These are phyloP conservation scores for Dinoponera quadriceps DNA, from an alignment of 1,140 invertebrate genomes.

Conservation along the genomic window DNA sequence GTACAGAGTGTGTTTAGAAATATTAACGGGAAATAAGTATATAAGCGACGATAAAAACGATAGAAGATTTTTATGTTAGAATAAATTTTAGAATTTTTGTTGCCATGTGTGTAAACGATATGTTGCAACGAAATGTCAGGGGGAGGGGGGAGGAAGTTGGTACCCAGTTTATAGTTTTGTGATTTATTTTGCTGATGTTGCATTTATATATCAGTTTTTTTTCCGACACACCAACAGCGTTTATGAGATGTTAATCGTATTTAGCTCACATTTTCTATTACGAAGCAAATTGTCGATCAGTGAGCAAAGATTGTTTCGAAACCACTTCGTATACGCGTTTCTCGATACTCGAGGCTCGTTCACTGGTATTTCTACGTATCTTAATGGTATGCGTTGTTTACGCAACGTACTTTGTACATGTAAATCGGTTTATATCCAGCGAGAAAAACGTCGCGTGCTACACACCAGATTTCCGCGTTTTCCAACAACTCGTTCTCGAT, in stretches of 20 bases:
- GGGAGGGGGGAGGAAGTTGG: no score
- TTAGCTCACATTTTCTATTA: no score
- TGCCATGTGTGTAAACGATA: no score
- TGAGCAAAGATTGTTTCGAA: not conserved
- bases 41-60: no score
- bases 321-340: not conserved
- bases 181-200: no score
- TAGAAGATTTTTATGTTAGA: no score
- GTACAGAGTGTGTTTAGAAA: no score
- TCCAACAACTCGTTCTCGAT: not conserved
- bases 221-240: no score
- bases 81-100: not conserved
- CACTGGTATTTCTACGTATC: not conserved
- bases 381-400: slow-evolving; percentile 37
- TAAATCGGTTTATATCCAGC: slow-evolving; percentile 36
- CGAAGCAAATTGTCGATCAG: not conserved
- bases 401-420: slow-evolving; percentile 27
- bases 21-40: no score
- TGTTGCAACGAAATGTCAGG: not conserved
- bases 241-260: no score
- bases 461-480: slow-evolving; percentile 40
- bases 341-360: not conserved
- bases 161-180: no score
- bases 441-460: slow-evolving; percentile 43
- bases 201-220: no score